Percentiles rank a stretch among this genome's conserved stretches.
Evolutionary conservation across 2,888 invertebrate genomes (phyloP).

Genomic region (Biston stratarius): DNA sequence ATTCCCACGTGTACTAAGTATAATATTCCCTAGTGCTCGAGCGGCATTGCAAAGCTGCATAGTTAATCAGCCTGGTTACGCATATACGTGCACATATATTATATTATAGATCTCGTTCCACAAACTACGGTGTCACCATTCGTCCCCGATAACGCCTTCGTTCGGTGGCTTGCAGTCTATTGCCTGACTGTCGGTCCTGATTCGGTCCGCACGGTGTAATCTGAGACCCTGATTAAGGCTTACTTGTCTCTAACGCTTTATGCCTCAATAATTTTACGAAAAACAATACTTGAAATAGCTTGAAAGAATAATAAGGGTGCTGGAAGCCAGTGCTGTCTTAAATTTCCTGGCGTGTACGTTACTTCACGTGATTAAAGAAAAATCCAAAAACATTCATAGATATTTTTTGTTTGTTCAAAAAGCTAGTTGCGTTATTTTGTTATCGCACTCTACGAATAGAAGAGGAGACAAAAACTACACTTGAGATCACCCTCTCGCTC

Average conservation of each 20-base stretch:
- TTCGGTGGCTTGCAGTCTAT: slow-evolving; percentile 80
- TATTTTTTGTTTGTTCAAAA: slow-evolving; percentile 49
- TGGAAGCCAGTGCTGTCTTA: slow-evolving; percentile 37
- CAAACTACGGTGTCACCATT: slow-evolving; percentile 80
- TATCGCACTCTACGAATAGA: slow-evolving; percentile 78
- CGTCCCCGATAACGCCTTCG: slow-evolving; percentile 79
- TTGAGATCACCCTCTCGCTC: slow-evolving; percentile 78
- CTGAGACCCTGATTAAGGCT: slow-evolving; percentile 76
- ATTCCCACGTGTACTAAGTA: slow-evolving; percentile 28
- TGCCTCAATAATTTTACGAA: slow-evolving; percentile 71
- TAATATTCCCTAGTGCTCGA: slow-evolving; percentile 22
- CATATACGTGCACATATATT: slow-evolving; percentile 48
- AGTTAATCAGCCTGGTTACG: slow-evolving; percentile 45
- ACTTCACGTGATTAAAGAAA: slow-evolving; percentile 23
- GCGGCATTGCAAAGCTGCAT: slow-evolving; percentile 49
- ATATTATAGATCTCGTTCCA: slow-evolving; percentile 64
- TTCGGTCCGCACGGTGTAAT: slow-evolving; percentile 74
- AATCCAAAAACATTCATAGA: slow-evolving; percentile 13
- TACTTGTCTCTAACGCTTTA: slow-evolving; percentile 74
- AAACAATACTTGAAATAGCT: slow-evolving; percentile 62
- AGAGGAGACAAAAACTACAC: slow-evolving; percentile 79
- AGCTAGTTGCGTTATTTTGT: slow-evolving; percentile 70
- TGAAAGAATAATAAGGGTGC: slow-evolving; percentile 42
- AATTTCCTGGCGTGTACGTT: slow-evolving; percentile 25
- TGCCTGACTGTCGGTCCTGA: slow-evolving; percentile 70